A percentile compares a stretch with the other conserved stretches of the same genome.
These are phyloP conservation scores for Mythimna lalbum DNA, from an alignment of 2,888 invertebrate species.

Conservation along the genomic window DNA sequence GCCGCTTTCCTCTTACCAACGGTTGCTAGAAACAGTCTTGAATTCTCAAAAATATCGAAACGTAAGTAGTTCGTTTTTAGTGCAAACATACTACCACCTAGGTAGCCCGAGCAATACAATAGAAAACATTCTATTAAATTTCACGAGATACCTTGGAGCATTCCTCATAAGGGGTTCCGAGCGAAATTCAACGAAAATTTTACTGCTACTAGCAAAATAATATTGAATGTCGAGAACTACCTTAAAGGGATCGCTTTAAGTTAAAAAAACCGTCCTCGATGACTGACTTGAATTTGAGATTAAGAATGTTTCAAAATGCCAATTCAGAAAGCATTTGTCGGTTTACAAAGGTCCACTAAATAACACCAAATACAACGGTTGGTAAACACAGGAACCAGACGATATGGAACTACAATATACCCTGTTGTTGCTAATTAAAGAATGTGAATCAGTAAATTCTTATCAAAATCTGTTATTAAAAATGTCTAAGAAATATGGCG, in stretches of 20 bases:
- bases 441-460: constrained; percentile 57
- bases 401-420: constrained; percentile 55
- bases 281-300: neutral
- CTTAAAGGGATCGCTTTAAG: neutral
- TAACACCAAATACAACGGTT: constrained; percentile 2
- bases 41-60: neutral
- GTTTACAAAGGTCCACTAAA: neutral
- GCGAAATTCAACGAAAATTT: neutral
- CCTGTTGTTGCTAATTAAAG: constrained; percentile 57
- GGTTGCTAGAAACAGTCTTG: neutral
- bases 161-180: neutral
- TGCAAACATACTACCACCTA: neutral
- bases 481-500: constrained; percentile 60
- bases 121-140: neutral
- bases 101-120: neutral
- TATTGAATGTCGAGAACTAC: neutral
- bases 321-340: neutral
- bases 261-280: neutral
- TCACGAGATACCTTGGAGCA: neutral
- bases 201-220: neutral
- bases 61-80: neutral
- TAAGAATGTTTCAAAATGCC: neutral
- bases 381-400: constrained; percentile 18
- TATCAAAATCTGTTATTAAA: constrained; percentile 59
- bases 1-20: constrained; percentile 11